These are phyloP conservation scores for Drosophila sulfurigaster DNA, from an alignment of 1,140 invertebrate genomes.

Conservation along the genomic window DNA sequence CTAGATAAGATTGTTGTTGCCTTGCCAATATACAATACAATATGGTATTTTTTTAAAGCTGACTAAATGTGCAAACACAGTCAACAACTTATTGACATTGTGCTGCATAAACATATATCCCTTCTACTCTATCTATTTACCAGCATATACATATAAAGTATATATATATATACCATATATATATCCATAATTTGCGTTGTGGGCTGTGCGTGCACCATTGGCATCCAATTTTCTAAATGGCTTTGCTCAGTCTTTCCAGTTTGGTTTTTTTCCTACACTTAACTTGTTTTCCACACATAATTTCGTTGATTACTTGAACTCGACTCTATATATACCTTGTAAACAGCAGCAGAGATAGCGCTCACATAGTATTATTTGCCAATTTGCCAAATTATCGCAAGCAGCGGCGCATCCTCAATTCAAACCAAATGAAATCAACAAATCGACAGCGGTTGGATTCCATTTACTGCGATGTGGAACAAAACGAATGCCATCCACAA, in stretches of 20 bases:
- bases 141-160: background rate
- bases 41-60: conserved; percentile 7
- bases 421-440: background rate
- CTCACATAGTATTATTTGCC: background rate
- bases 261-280: conserved; percentile 40
- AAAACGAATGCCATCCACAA: background rate
- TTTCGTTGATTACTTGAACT: background rate
- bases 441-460: background rate
- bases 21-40: conserved; percentile 9
- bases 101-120: conserved; percentile 26
- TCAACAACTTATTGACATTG: conserved; percentile 31
- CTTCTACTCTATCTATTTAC: too few species aligned
- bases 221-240: conserved; percentile 71
- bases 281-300: conserved; percentile 41
- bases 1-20: conserved; percentile 67
- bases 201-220: conserved; percentile 42
- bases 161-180: conserved; percentile 24
- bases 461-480: background rate
- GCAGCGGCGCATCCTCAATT: background rate
- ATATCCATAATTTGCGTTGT: background rate
- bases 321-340: conserved; percentile 24
- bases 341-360: conserved; percentile 1
- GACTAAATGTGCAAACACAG: conserved; percentile 40
- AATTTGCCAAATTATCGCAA: conserved; percentile 11
- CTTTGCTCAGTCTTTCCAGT: conserved; percentile 20